Base-by-base conservation (phyloP, 2,888 invertebrate genomes). In the Anoplius nigerrimus region DNA sequence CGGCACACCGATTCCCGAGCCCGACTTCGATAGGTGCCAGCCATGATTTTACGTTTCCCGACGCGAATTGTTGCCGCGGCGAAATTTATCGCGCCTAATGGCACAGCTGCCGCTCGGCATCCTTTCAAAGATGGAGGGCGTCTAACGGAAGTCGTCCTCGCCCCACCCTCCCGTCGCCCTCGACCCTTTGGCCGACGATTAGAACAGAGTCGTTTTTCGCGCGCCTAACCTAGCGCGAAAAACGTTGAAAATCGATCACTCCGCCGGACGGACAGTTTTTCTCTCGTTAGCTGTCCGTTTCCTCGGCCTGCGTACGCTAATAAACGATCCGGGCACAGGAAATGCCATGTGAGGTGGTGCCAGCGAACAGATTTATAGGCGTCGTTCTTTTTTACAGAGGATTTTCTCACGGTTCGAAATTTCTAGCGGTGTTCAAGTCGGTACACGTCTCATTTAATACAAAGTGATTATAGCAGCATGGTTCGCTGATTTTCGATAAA, bases 391-490 rank as follows among this genome's bases (percentile, higher is more conserved):
- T 65, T 61, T 45, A 24, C 22, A 45, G 51, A 59, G 42, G 46
- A 67, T 59, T 67, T 70, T 70, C 67, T 70, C 70, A 56, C 56
- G 62, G 62, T 59, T 43, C 43, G 62, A 59, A 62, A 67, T 67
- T 58, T 66, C 58, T 34, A 34, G 16, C 34, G 34, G n/a, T 55
- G 48, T 16, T 42, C 42, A 13, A 42, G 13, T 42, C 42, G 13
- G 6, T 42, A 42, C 42, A 8, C 42, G 42, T 6, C 8, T 8
- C 8, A 6, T 8, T 42, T 42, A 42, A 6, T 42, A 42, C 13
- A 42, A 13, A 42, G 42, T 13, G n/a, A 42, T 42, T 42, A 13
- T 42, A n/a, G 42, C 42, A 42, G 42, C 42, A 42, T 42, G 42
- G 42, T 13, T 42, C 13, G 42, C 42, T 42, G 13, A 42, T 13